Evolutionary conservation across 2,888 invertebrate species (phyloP).

Genomic region (Hofmannophila pseudospretella): DNA sequence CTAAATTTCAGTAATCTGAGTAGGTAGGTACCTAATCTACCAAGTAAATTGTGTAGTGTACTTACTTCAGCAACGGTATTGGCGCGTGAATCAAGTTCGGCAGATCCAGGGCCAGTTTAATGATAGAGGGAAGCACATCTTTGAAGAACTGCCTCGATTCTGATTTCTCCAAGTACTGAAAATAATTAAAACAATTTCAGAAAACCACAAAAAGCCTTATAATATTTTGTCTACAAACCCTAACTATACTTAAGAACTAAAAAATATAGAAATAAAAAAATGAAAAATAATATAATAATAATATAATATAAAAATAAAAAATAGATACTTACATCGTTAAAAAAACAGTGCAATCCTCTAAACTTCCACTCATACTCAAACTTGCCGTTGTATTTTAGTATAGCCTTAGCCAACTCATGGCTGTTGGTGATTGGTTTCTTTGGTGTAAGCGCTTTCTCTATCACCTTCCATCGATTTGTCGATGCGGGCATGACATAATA

Average conservation of each 20-base stretch:
- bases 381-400: constrained; percentile 84
- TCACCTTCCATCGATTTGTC: constrained; percentile 83
- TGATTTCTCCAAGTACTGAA: constrained; percentile 24
- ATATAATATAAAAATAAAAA: too few species aligned
- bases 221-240: too few species aligned
- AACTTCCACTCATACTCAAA: constrained; percentile 83
- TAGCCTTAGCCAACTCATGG: constrained; percentile 82
- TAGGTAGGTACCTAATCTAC: too few species aligned
- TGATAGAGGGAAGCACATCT: constrained; percentile 86
- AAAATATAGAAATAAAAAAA: too few species aligned
- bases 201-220: neutral
- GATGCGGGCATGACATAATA: neutral
- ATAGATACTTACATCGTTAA: constrained; percentile 69
- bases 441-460: constrained; percentile 80
- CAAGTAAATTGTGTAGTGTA: too few species aligned
- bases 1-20: too few species aligned
- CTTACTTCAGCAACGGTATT: constrained; percentile 87
- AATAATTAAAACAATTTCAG: neutral
- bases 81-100: constrained; percentile 87
- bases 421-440: constrained; percentile 81
- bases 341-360: constrained; percentile 81
- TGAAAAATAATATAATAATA: too few species aligned
- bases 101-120: constrained; percentile 85
- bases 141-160: constrained; percentile 84
- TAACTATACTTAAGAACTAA: too few species aligned